Evolutionary conservation across 2,888 invertebrate species (phyloP), one percentile per base, ranked within the genome.

Genomic region (Microctonus hyperodae): DNA sequence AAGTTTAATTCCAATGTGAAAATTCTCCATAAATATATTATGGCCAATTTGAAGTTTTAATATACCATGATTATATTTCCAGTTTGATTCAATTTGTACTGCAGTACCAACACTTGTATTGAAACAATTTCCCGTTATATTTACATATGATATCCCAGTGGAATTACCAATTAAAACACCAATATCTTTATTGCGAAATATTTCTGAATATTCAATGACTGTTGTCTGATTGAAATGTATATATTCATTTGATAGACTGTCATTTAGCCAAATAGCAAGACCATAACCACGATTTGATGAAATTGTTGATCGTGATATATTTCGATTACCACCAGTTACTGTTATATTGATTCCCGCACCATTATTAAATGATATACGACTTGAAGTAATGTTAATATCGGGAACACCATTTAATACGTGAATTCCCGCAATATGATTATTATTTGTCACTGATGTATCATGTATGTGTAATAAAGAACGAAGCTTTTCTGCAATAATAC

Each of bases 331-430:
- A 0, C 99, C 98, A 2, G 94, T 93, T 69, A 95, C 95, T 0
- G 97, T 97, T 11, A 99, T 91, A 82, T 99, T 99, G 10, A 99
- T 88, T 0, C 98, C 99, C 78, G 96, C 96, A 1, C 96, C 97
- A 79, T 91, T 89, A 82, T 99, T 99, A 75, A 94, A 92, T 20
- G 93, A 92, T 73, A 99, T 92, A 76, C 91, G 88, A 72, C 96
- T 95, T 75, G 93, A 91, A 22, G 98, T 97, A 2, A 99, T 88
- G 82, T 98, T 97, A 0, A 99, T 89, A 82, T 98, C 97, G 1
- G 96, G 96, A 0, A 94, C 96, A 1, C 98, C 99, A 75, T 90
- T 92, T 1, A 92, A 88, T 1, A 99, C 90, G 78, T 97, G 94
- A 3, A 98, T 87, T 7, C 98, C 98, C 1, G 96, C 96, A 0